Conservation (phyloP, 2,888 invertebrate species). For the Itoplectis maculator region DNA sequence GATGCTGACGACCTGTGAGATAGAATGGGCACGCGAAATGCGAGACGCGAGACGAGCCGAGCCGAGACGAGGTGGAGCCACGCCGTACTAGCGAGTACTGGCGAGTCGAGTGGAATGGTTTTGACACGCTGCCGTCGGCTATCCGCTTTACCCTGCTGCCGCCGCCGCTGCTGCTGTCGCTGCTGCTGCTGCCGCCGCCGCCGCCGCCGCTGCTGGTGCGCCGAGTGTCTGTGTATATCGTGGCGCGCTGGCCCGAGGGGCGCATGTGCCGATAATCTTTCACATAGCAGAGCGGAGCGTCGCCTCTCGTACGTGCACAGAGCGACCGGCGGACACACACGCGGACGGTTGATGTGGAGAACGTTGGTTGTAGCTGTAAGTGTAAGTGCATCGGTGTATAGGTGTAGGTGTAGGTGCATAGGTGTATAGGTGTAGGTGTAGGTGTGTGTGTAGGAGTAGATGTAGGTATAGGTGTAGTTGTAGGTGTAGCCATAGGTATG, state of each 20-base stretch:
- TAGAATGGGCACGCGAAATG: no score
- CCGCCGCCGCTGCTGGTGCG: slow-evolving; percentile 31
- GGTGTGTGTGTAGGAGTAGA: no score
- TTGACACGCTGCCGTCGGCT: slow-evolving; percentile 81
- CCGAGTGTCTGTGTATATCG: slow-evolving; percentile 41
- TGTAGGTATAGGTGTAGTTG: no score
- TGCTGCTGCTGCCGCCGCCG: slow-evolving; percentile 38
- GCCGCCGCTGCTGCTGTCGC: slow-evolving; percentile 38
- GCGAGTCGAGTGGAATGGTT: slow-evolving; percentile 79
- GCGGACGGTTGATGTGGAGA: background rate
- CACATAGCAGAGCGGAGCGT: slow-evolving; percentile 66
- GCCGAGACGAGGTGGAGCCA: slow-evolving; percentile 74
- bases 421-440: no score
- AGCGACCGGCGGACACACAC: slow-evolving; percentile 3
- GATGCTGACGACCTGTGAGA: no score
- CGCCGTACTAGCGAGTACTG: slow-evolving; percentile 78
- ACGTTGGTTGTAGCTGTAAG: no score
- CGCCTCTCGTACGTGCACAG: slow-evolving; percentile 8
- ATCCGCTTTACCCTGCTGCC: slow-evolving; percentile 69
- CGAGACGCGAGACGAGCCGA: background rate
- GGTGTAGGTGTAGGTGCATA: no score
- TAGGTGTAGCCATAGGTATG: no score
- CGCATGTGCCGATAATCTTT: slow-evolving; percentile 84
- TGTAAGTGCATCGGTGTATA: slow-evolving; percentile 28
- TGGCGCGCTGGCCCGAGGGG: slow-evolving; percentile 69